These are phyloP conservation scores for Pteronura brasiliensis DNA, from an alignment of 2,113 vertebrate species.

Conservation along the genomic window DNA sequence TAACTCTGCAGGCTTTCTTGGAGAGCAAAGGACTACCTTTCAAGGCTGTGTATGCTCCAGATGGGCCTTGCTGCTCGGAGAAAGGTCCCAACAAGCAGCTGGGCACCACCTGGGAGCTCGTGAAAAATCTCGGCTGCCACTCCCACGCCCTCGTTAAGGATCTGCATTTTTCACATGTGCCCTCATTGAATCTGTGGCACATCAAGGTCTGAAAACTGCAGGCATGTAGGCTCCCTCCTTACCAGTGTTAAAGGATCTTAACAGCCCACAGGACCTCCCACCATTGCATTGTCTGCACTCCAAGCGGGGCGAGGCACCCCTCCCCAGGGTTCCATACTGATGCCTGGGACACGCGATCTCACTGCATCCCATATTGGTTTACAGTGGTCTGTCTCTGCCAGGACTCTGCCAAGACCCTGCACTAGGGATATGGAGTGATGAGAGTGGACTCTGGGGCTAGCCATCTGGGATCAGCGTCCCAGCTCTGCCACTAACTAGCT, in stretches of 20 bases:
- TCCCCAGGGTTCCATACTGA: neutral
- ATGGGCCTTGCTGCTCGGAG: neutral
- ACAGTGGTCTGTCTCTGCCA: neutral
- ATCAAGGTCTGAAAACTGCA: neutral
- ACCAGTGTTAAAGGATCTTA: neutral
- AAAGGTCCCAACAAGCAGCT: neutral
- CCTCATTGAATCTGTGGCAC: neutral
- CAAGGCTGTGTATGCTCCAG: neutral
- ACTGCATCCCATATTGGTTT: neutral
- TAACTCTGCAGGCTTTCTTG: neutral
- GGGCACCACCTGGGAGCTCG: neutral
- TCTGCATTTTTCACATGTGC: neutral
- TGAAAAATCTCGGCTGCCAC: neutral
- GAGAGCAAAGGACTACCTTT: neutral
- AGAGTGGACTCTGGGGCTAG: neutral
- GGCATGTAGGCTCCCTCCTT: neutral
- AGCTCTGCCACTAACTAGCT: neutral
- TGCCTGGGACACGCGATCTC: fast-evolving
- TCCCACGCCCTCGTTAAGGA: neutral
- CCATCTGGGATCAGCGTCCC: neutral
- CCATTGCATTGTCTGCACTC: neutral
- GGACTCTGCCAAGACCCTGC: neutral
- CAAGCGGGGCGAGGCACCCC: neutral
- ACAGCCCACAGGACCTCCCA: fast-evolving
- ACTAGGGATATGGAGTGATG: fast-evolving